Percentiles rank a stretch among this genome's conserved stretches.
Conservation (phyloP, 2,797 vertebrate species). For the Balearica regulorum region DNA sequence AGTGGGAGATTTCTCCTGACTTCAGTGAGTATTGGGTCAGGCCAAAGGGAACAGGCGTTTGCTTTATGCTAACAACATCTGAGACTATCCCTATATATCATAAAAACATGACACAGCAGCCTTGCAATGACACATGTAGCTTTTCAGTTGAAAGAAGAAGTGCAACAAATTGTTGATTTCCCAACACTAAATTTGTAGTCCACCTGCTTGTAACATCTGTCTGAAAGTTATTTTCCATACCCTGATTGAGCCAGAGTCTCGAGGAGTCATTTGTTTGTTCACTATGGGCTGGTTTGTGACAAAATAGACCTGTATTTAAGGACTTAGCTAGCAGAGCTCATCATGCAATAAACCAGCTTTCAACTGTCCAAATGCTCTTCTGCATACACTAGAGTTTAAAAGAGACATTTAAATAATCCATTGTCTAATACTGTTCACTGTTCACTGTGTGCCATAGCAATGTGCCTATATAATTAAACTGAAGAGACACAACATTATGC, state of each 20-base stretch:
- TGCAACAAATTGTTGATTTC: neutral
- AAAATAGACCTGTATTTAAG: neutral
- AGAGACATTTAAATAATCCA: neutral
- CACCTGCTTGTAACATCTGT: neutral
- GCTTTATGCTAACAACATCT: neutral
- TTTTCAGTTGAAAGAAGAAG: neutral
- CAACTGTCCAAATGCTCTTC: neutral
- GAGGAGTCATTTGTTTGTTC: neutral
- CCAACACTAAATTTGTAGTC: neutral
- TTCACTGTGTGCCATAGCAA: neutral
- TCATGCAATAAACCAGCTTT: neutral
- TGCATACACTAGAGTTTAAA: neutral
- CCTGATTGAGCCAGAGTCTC: neutral
- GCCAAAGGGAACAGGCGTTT: neutral
- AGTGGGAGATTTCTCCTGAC: neutral
- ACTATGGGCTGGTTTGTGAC: neutral
- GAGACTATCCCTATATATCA: fast-evolving
- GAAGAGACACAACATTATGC: neutral
- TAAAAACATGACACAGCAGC: neutral
- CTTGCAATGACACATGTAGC: neutral
- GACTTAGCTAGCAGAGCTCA: neutral
- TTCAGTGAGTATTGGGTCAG: neutral
- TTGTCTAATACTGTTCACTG: neutral
- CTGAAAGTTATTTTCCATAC: neutral
- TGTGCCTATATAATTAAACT: neutral